Evolutionary conservation across 2,797 vertebrate genomes (phyloP).

Genomic region (Pyrocephalus nanus): DNA sequence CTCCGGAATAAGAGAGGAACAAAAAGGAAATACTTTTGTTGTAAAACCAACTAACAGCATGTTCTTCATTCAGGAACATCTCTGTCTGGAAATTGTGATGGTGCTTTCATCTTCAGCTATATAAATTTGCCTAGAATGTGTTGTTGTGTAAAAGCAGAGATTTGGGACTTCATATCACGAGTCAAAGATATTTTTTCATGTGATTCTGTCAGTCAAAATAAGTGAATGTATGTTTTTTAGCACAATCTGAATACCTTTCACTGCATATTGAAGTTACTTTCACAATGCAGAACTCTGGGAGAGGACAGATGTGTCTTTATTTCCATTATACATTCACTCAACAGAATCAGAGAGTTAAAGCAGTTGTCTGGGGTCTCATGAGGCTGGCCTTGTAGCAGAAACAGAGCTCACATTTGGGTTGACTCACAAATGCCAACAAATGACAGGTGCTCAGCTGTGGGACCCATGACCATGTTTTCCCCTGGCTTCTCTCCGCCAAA

Average conservation of each 20-base stretch:
- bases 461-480: neutral
- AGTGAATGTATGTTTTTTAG: neutral
- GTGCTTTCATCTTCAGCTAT: neutral
- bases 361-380: neutral
- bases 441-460: neutral
- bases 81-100: neutral
- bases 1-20: neutral
- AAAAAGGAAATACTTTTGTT: neutral
- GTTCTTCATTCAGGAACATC: neutral
- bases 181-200: neutral
- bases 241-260: neutral
- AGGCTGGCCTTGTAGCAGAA: neutral
- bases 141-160: neutral
- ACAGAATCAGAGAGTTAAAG: neutral
- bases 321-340: neutral
- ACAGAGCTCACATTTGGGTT: neutral
- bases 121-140: neutral
- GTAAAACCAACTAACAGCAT: neutral
- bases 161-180: neutral
- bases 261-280: neutral
- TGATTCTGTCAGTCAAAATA: neutral
- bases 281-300: neutral
- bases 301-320: neutral
- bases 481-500: neutral
- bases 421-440: conserved; percentile 16